Evolutionary conservation across 2,888 invertebrate species (phyloP), one percentile per base, ranked within the genome.

Genomic region (Diarsia brunnea): DNA sequence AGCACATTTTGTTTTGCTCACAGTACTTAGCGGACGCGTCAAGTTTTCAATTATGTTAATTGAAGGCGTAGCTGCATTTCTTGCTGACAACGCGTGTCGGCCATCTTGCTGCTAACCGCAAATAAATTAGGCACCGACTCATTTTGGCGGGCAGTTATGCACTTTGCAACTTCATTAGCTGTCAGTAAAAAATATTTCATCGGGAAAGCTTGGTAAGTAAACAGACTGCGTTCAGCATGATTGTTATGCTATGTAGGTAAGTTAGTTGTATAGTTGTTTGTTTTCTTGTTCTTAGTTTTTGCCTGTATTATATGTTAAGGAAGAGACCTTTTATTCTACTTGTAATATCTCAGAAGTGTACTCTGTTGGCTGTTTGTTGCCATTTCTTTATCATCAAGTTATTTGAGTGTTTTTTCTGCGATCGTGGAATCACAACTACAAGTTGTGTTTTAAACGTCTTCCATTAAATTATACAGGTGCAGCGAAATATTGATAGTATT

Each of bases 41-140:
- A 89, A 91, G 89, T 91, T 91, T 90, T 89, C 90, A 92, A 94
- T 93, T 94, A 93, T 93, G 92, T 87, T 93, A 94, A 94, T 93
- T 91, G 89, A 88, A 81, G 79, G 79, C 82, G 81, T 87, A 84
- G 73, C 90, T 85, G 90, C 92, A 91, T 92, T 92, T 93, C 92
- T 93, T 91, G 91, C 78, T 85, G 85, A 73, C 87, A 89, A 93
- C 85, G 92, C 91, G 89, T 91, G 84, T 77, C 84, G 81, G 76
- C 81, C 86, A 79, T 79, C 81, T 82, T 80, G 68, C 81, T 86
- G 76, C 82, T 80, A 85, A 87, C 81, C 79, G 85, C 87, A 88
- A 89, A 86, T 87, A 80, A 86, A 84, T 86, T 82, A 87, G 79
- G 70, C 72, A 67, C 73, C 72, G 38, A 65, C 81, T 80, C 77